A percentile compares a stretch with the other conserved stretches of the same genome.
Evolutionary conservation across 2,797 vertebrate genomes (phyloP).

Genomic region (Smutsia temminckii): DNA sequence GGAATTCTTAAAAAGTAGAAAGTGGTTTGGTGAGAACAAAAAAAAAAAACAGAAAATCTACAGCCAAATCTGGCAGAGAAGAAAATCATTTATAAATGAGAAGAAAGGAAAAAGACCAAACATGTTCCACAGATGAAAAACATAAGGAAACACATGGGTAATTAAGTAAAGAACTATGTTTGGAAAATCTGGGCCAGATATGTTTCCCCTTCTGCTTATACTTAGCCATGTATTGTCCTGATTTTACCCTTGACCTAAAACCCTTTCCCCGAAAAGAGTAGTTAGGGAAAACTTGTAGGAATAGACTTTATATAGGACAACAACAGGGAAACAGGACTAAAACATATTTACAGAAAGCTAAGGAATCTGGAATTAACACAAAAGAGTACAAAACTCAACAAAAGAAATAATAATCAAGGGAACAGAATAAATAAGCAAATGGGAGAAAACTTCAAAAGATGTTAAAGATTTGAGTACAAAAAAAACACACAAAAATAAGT

Average conservation of each 20-base stretch:
- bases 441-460: background rate
- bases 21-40: background rate
- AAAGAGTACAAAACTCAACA: background rate
- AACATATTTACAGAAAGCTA: background rate
- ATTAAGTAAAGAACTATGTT: background rate
- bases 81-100: constrained; percentile 4
- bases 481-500: background rate
- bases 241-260: background rate
- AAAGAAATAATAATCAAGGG: background rate
- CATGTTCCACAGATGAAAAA: background rate
- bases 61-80: background rate
- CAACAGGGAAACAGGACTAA: background rate
- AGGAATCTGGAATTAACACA: background rate
- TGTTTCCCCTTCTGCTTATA: background rate
- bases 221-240: background rate
- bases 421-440: background rate
- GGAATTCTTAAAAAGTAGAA: background rate
- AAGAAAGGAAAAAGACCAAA: background rate
- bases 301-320: background rate
- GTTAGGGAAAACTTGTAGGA: background rate
- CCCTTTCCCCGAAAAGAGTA: background rate
- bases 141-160: background rate
- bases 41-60: constrained; percentile 1
- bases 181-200: background rate
- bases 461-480: background rate